phyloP scores from a whole-genome alignment of 2,797 vertebrate species.

The Enteromius paludinosus region DNA sequence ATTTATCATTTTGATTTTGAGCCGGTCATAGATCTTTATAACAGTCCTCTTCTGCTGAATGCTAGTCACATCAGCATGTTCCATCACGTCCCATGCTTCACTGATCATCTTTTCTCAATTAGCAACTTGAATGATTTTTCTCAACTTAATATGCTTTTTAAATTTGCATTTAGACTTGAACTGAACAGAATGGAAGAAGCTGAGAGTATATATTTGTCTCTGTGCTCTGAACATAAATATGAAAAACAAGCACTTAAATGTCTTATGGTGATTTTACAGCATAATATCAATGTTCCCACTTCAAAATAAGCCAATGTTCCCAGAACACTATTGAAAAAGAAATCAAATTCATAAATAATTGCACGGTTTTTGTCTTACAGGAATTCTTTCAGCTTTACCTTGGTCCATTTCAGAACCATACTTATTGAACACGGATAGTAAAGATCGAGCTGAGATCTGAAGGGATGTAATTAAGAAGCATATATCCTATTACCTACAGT shows the following conservation, averaged over 20 bases:
- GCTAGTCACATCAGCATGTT: not conserved
- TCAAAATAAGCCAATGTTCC: not conserved
- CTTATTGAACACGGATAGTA: not conserved
- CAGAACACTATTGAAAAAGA: constrained; percentile 4
- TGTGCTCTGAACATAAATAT: not conserved
- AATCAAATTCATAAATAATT: constrained; percentile 18
- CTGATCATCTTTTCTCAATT: not conserved
- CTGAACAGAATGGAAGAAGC: not conserved
- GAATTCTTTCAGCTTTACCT: not conserved
- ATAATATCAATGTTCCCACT: not conserved
- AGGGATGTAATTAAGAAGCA: not conserved
- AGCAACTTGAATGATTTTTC: not conserved
- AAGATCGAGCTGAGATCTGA: not conserved
- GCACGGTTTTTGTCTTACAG: not conserved
- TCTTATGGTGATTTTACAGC: not conserved
- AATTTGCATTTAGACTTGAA: not conserved
- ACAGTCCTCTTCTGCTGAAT: not conserved
- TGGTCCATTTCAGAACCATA: not conserved
- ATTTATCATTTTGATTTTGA: not conserved
- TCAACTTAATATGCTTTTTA: not conserved
- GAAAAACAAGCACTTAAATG: not conserved
- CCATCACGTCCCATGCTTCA: not conserved
- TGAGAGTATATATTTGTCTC: not conserved
- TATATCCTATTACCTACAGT: not conserved
- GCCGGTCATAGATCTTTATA: not conserved